These are phyloP conservation scores for Epistrophe eligans DNA, from an alignment of 2,888 invertebrate genomes.

Conservation along the genomic window DNA sequence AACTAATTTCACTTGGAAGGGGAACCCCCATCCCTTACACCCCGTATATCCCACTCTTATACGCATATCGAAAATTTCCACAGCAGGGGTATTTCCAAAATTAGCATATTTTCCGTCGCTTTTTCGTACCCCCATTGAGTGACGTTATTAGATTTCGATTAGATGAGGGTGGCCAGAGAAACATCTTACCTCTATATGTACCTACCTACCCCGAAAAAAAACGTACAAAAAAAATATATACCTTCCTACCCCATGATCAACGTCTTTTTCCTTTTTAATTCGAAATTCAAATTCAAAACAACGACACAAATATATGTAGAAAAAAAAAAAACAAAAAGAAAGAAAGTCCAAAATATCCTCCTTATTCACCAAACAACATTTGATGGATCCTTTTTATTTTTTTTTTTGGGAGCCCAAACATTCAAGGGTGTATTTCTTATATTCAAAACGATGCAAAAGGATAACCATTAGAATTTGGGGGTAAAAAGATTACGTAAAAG, in stretches of 20 bases:
- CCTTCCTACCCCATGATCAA: constrained; percentile 11
- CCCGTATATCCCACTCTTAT: not conserved
- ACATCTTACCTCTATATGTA: not conserved
- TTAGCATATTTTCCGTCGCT: constrained; percentile 69
- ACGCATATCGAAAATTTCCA: constrained; percentile 15
- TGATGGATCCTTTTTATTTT: constrained; percentile 62
- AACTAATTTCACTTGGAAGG: constrained; percentile 57
- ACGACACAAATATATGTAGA: not conserved
- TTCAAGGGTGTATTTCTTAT: constrained; percentile 67
- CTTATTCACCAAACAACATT: constrained; percentile 70
- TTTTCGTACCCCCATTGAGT: constrained; percentile 65
- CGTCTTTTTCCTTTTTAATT: constrained; percentile 54
- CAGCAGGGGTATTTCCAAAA: constrained; percentile 45
- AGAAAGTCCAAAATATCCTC: constrained; percentile 46
- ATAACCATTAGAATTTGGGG: constrained; percentile 51
- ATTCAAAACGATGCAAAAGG: constrained; percentile 62
- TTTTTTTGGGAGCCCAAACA: constrained; percentile 14
- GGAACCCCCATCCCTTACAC: not conserved
- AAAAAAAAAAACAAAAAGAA: not conserved
- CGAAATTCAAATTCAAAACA: constrained; percentile 60
- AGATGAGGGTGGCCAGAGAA: constrained; percentile 49
- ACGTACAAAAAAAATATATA: constrained; percentile 31
- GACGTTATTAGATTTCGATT: constrained; percentile 75
- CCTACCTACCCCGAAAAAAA: constrained; percentile 17
- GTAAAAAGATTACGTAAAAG: constrained; percentile 45